Evolutionary conservation across 2,888 invertebrate genomes (phyloP).

Genomic region (Plagodis pulveraria): DNA sequence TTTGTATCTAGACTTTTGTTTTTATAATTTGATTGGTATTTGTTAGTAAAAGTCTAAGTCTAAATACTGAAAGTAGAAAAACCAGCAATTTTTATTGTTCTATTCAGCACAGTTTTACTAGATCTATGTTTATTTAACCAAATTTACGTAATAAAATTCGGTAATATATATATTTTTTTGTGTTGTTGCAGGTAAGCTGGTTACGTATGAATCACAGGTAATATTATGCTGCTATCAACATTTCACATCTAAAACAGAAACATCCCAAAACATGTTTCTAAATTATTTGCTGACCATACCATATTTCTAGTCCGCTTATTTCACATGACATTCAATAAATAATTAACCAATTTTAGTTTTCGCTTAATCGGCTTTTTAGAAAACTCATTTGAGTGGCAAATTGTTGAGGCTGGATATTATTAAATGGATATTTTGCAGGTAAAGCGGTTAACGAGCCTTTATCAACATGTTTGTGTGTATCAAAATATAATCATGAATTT

Average conservation of each 20-base stretch:
- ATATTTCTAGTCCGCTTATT: conserved; percentile 47
- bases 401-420: conserved; percentile 58
- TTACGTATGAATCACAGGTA: not conserved
- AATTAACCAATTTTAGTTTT: conserved; percentile 81
- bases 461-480: conserved; percentile 26
- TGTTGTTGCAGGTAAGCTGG: conserved; percentile 51
- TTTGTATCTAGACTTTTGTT: no score
- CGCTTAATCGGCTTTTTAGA: conserved; percentile 83
- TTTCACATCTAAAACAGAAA: not conserved
- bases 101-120: no score
- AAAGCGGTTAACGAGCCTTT: conserved; percentile 44
- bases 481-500: conserved; percentile 2
- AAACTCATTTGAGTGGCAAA: conserved; percentile 82
- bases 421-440: conserved; percentile 59
- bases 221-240: not conserved
- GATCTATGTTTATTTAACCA: no score
- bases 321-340: conserved; percentile 65
- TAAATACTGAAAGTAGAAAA: no score
- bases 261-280: not conserved
- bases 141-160: no score
- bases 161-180: no score
- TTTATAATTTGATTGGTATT: no score
- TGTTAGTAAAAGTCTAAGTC: no score
- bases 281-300: conserved; percentile 18
- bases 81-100: no score